Percentiles rank a stretch among this genome's conserved stretches.
phyloP scores from a whole-genome alignment of 2,113 vertebrate species.

The Falcunculus frontatus region DNA sequence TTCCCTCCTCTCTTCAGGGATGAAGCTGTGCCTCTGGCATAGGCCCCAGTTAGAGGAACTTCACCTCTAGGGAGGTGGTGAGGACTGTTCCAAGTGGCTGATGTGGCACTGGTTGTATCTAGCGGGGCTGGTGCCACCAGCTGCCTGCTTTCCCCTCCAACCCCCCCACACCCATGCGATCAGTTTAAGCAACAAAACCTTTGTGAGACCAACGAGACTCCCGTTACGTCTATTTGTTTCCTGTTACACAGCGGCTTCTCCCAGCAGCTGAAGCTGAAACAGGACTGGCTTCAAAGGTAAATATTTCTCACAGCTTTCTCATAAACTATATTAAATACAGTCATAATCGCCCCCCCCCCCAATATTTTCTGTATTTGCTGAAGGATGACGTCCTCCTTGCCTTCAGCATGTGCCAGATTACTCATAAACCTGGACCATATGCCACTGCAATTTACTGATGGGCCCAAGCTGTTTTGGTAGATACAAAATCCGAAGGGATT shows the following conservation, averaged over 20 bases:
- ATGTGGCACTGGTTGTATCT: background rate
- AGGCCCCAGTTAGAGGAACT: fast-evolving
- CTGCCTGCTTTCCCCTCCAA: background rate
- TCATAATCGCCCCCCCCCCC: background rate
- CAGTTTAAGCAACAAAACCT: background rate
- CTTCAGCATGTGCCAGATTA: conserved; percentile 93
- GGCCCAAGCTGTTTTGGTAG: conserved; percentile 99
- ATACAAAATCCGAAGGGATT: conserved; percentile 94
- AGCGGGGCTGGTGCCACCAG: background rate
- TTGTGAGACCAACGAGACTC: background rate
- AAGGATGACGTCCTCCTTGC: conserved; percentile 86
- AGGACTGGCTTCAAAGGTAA: conserved; percentile 31
- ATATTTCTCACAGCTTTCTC: conserved; percentile 36
- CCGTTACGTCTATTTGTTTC: background rate
- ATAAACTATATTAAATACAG: conserved; percentile 38
- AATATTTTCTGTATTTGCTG: conserved; percentile 83
- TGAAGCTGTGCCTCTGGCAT: background rate
- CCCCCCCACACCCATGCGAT: too few relatives aligned
- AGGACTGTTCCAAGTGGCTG: background rate
- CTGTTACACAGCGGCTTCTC: background rate
- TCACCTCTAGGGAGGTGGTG: fast-evolving
- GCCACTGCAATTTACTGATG: conserved; percentile 98
- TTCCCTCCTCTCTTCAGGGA: background rate
- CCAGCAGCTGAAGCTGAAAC: conserved; percentile 15
- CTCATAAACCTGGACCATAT: conserved; percentile 99